Conservation (phyloP, 2,797 vertebrate species). For the Silurus aristotelis region DNA sequence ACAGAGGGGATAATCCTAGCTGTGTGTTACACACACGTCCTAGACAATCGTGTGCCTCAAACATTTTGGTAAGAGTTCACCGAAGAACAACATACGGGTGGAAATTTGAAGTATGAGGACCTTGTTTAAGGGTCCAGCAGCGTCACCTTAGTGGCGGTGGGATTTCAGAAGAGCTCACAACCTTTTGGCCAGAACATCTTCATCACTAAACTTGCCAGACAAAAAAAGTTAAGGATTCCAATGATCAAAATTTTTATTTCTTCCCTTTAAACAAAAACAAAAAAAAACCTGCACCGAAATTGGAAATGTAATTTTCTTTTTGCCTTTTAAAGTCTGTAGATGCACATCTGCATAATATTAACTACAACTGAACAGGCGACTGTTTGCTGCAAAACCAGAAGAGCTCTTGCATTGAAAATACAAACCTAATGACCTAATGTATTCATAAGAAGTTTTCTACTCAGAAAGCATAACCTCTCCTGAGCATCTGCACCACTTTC, state of each 20-base stretch:
- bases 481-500: not conserved
- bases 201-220: too few relatives aligned
- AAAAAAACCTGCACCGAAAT: not conserved
- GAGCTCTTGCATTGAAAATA: constrained; percentile 7
- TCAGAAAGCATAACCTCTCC: not conserved
- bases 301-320: not conserved
- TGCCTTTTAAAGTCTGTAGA: not conserved
- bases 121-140: too few relatives aligned
- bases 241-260: too few relatives aligned
- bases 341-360: not conserved
- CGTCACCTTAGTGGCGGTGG: too few relatives aligned
- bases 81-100: too few relatives aligned
- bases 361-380: not conserved
- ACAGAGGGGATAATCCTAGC: not conserved
- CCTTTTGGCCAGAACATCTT: too few relatives aligned
- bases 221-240: too few relatives aligned
- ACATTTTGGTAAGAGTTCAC: too few relatives aligned
- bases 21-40: too few relatives aligned
- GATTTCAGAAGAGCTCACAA: too few relatives aligned
- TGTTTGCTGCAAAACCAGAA: constrained; percentile 7
- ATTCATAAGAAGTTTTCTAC: constrained; percentile 2
- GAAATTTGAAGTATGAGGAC: too few relatives aligned
- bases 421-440: constrained; percentile 20
- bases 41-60: too few relatives aligned
- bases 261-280: not conserved